Base-by-base conservation (phyloP, 2,888 invertebrate genomes). In the Cantharis lateralis region DNA sequence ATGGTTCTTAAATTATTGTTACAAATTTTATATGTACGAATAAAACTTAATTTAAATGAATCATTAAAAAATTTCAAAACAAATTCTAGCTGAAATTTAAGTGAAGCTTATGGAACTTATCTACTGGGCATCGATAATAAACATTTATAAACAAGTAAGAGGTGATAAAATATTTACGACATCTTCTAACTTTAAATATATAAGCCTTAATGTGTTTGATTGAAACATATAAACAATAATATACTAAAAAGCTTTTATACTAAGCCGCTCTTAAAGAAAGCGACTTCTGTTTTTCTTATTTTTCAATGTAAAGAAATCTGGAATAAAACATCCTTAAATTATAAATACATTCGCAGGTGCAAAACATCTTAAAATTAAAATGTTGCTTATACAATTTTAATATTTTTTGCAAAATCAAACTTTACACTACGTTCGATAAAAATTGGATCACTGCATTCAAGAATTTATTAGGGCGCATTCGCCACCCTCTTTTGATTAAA, bases 121-220 rank as follows among this genome's bases (percentile, higher is more conserved):
- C 74, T 66, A 62, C 16, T 71, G 66, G 70, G 48, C 48, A 75
- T 75, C 70, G 71, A 75, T 70, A 75, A 15, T 10, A 48, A 64
- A 32, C 28, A 61, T 24, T 16, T 72, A 72, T 71, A 75, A 68
- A 75, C 75, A 75, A 72, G 68, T 63, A 75, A 66, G 71, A 20
- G 16, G 68, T 68, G 75, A 68, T 71, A 75, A 75, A 75, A 75
- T 72, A 75, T 75, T 75, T 75, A 75, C 62, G 75, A 68, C 66
- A 71, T 71, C 68, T 71, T 62, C 71, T 66, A 66, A 75, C 71
- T 71, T 70, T 63, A 48, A 74, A 74, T 66, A 70, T 48, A 74
- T 71, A 71, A 75, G 64, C 71, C 71, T 71, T 75, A 70, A 75
- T 75, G 70, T 75, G 75, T 71, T 75, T 66, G 75, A 75, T 62